Conservation (phyloP, 2,113 vertebrate genomes). For the Thinocorus orbignyianus region DNA sequence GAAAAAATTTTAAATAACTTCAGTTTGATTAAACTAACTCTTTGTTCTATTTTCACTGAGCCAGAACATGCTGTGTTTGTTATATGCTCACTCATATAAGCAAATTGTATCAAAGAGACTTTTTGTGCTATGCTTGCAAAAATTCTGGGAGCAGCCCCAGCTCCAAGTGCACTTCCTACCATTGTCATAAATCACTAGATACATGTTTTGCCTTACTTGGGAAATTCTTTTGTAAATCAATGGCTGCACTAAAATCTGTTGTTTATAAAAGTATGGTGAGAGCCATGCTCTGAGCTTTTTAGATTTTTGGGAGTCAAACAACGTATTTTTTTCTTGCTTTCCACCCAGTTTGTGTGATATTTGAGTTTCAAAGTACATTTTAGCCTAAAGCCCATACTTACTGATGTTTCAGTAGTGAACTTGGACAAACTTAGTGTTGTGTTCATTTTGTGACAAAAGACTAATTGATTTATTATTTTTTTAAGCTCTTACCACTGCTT, state of each 20-base stretch:
- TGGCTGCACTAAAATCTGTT: not conserved
- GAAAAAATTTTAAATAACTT: not conserved
- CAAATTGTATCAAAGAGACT: not conserved
- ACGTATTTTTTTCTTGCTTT: not conserved
- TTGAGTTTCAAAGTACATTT: not conserved
- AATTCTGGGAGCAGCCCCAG: constrained; percentile 17
- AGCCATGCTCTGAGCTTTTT: not conserved
- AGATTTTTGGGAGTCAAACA: not conserved
- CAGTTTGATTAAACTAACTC: not conserved
- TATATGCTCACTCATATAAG: not conserved
- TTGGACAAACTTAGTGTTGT: not conserved
- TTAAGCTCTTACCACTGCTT: not conserved
- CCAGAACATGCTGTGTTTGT: not conserved
- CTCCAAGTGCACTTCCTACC: constrained; percentile 25
- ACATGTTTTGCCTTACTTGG: constrained; percentile 15
- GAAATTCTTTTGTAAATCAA: constrained; percentile 14
- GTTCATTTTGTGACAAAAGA: not conserved
- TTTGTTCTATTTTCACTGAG: not conserved
- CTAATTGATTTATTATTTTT: not conserved
- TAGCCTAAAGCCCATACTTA: not conserved
- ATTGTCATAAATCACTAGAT: constrained; percentile 36
- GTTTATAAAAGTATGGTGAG: not conserved
- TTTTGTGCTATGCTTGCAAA: constrained; percentile 35
- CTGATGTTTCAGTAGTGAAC: not conserved
- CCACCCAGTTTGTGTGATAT: not conserved